These are phyloP conservation scores for Xiphorhynchus elegans DNA, from an alignment of 2,113 vertebrate species.

Conservation along the genomic window DNA sequence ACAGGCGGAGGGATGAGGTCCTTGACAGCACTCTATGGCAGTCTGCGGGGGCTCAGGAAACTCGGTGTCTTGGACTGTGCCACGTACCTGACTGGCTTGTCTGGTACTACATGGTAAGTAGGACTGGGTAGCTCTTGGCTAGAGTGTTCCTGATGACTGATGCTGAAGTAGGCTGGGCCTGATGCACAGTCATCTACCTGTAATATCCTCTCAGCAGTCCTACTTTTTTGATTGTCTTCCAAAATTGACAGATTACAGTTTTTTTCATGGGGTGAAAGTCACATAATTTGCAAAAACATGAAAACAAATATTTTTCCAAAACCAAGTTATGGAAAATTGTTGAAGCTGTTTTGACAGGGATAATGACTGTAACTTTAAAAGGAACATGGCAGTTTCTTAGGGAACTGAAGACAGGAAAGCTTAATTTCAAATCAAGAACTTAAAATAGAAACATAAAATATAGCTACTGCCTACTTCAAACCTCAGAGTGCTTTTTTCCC, in stretches of 20 bases:
- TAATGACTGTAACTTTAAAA: neutral
- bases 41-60: constrained; percentile 81
- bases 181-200: neutral
- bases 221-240: neutral
- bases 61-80: constrained; percentile 78
- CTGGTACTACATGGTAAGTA: constrained; percentile 89
- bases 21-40: constrained; percentile 80
- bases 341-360: neutral
- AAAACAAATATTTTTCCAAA: neutral
- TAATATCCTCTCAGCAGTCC: neutral
- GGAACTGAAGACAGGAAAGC: neutral
- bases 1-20: constrained; percentile 87
- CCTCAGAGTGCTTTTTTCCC: neutral
- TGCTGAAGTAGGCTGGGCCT: neutral
- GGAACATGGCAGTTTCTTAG: neutral
- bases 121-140: neutral
- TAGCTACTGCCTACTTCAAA: neutral
- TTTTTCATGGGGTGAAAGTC: neutral
- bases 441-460: neutral
- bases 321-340: neutral
- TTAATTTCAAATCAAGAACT: neutral
- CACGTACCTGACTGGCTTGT: constrained; percentile 84
- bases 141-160: neutral
- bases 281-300: neutral
- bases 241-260: neutral